phyloP scores from a whole-genome alignment of 2,888 invertebrate species.

The Drosophila flavopinicola region DNA sequence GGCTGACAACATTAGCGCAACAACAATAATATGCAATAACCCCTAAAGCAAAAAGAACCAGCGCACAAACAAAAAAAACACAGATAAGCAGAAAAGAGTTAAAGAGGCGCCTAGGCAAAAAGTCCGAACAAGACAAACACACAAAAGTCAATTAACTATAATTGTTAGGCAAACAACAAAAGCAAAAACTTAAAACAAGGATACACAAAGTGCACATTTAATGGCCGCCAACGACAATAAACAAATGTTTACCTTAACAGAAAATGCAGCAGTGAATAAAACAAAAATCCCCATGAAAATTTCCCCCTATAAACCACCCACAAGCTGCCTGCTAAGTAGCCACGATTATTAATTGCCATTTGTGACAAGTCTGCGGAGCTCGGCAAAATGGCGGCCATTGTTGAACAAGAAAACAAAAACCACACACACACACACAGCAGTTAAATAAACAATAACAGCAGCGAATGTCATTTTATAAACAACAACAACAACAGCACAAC shows the following conservation, averaged over 20 bases:
- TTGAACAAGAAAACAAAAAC: constrained; percentile 25
- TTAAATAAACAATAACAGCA: constrained; percentile 34
- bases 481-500: constrained; percentile 23
- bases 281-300: neutral
- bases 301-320: neutral
- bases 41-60: constrained; percentile 9
- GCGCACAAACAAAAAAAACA: constrained; percentile 12
- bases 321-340: constrained; percentile 58
- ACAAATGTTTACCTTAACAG: constrained; percentile 64
- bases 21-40: constrained; percentile 12
- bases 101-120: constrained; percentile 37
- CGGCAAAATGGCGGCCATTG: constrained; percentile 65
- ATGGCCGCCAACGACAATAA: constrained; percentile 50
- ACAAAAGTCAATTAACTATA: constrained; percentile 63
- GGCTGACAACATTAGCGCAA: constrained; percentile 63
- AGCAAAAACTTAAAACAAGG: constrained; percentile 51
- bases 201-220: constrained; percentile 66
- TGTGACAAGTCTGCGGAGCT: constrained; percentile 50
- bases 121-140: constrained; percentile 1
- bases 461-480: constrained; percentile 69
- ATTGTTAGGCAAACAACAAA: constrained; percentile 53
- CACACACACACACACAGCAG: constrained; percentile 28
- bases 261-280: constrained; percentile 31
- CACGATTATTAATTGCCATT: constrained; percentile 76
- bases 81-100: constrained; percentile 5